phyloP scores from a whole-genome alignment of 2,888 invertebrate species.

The Cynaeus angustus region DNA sequence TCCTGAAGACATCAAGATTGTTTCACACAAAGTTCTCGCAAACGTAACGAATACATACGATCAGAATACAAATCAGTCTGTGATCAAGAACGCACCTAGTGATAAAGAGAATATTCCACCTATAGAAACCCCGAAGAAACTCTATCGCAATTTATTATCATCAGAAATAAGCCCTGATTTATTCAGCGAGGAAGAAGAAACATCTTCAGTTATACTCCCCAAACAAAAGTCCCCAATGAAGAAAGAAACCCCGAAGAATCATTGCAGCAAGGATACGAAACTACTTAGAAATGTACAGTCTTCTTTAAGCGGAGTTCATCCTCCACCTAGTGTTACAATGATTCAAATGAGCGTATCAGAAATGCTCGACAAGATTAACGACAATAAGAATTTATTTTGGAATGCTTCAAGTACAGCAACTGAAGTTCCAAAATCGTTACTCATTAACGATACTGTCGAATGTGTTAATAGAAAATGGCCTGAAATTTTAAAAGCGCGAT shows the following conservation, averaged over 20 bases:
- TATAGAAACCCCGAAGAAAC: constrained; percentile 63
- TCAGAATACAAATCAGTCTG: constrained; percentile 17
- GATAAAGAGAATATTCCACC: constrained; percentile 58
- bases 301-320: constrained; percentile 80
- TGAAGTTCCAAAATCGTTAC: constrained; percentile 57
- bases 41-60: constrained; percentile 40
- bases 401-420: constrained; percentile 53
- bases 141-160: constrained; percentile 56
- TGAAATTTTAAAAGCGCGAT: constrained; percentile 76
- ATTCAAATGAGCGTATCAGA: constrained; percentile 79
- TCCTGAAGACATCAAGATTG: too few species aligned
- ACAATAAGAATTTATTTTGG: constrained; percentile 64
- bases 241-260: constrained; percentile 26
- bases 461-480: constrained; percentile 76
- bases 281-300: constrained; percentile 73
- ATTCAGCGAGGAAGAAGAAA: constrained; percentile 75
- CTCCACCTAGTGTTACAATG: constrained; percentile 84
- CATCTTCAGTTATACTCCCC: constrained; percentile 18
- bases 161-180: constrained; percentile 75
- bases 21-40: constrained; percentile 18
- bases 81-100: constrained; percentile 34
- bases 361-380: constrained; percentile 73
- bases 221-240: constrained; percentile 12
- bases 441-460: constrained; percentile 64
- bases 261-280: constrained; percentile 65